Evolutionary conservation across 2,888 invertebrate species (phyloP).

Genomic region (Lasioglossum morio): DNA sequence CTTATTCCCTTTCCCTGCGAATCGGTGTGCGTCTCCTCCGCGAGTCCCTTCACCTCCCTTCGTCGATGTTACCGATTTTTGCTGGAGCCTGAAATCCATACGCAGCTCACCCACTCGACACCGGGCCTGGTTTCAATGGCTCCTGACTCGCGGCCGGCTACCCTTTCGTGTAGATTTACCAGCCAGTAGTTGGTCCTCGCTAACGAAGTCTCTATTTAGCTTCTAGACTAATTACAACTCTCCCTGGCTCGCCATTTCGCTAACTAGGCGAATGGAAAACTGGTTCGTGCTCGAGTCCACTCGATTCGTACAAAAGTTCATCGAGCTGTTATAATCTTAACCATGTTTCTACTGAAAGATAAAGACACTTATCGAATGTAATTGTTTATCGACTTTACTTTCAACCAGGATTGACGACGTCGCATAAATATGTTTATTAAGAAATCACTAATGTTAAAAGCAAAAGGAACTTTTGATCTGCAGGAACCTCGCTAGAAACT

Average conservation of each 20-base stretch:
- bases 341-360: not conserved
- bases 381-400: not conserved
- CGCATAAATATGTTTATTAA: too few species aligned
- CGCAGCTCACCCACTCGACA: constrained; percentile 31
- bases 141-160: constrained; percentile 36
- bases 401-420: too few species aligned
- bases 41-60: constrained; percentile 21
- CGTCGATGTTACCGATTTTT: constrained; percentile 69
- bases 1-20: constrained; percentile 58
- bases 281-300: not conserved
- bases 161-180: constrained; percentile 44
- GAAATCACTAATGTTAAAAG: too few species aligned
- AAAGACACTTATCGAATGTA: not conserved
- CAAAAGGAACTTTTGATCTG: not conserved
- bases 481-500: not conserved
- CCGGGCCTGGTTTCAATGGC: constrained; percentile 39
- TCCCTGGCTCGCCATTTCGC: not conserved
- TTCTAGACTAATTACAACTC: constrained; percentile 7
- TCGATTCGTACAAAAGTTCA: not conserved
- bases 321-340: not conserved
- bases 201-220: constrained; percentile 59
- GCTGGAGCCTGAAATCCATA: constrained; percentile 55
- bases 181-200: constrained; percentile 4
- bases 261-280: not conserved
- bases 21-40: constrained; percentile 35